Evolutionary conservation across 2,888 invertebrate genomes (phyloP).

Genomic region (Dioctria linearis): DNA sequence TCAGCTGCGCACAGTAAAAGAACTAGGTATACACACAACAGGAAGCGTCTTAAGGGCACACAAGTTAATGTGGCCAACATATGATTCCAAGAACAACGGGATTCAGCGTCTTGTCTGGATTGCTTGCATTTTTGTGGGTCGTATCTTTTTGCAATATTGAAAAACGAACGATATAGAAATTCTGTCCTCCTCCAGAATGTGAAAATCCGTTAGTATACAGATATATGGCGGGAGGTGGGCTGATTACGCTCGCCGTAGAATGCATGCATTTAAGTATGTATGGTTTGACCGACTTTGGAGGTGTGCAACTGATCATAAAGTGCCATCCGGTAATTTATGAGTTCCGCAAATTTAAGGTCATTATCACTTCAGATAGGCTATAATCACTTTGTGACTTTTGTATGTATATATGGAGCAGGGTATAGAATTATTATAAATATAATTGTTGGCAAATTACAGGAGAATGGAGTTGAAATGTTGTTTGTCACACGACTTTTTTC

Average conservation of each 20-base stretch:
- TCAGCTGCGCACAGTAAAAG: not conserved
- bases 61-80: not conserved
- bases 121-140: conserved; percentile 9
- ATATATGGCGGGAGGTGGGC: conserved; percentile 14
- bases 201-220: conserved; percentile 7
- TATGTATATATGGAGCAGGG: not conserved
- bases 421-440: too few species aligned
- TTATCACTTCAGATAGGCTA: not conserved
- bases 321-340: conserved; percentile 27
- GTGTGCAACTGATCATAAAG: conserved; percentile 17
- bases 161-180: conserved; percentile 1
- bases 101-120: conserved; percentile 10
- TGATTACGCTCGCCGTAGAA: not conserved
- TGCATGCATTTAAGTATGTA: not conserved
- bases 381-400: not conserved
- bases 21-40: not conserved
- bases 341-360: conserved; percentile 8
- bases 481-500: too few species aligned
- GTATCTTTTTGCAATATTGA: conserved; percentile 12
- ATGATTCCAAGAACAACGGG: conserved; percentile 24
- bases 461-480: too few species aligned
- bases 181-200: conserved; percentile 24
- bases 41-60: conserved; percentile 17
- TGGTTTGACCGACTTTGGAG: conserved; percentile 16
- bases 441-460: too few species aligned